phyloP scores from a whole-genome alignment of 1,140 invertebrate species.

The Drosophila arawakana region DNA sequence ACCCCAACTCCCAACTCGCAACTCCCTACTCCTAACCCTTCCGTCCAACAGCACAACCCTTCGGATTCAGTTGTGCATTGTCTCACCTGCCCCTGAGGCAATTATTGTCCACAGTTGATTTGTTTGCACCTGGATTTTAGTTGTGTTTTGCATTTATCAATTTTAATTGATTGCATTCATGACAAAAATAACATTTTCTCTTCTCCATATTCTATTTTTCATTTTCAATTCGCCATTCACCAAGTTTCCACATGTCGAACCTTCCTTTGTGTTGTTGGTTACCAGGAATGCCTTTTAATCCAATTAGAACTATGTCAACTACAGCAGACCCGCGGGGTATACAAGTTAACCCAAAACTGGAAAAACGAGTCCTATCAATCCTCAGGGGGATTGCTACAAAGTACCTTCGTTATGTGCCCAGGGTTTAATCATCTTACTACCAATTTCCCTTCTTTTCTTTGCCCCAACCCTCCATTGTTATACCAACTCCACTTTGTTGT shows the following conservation, averaged over 20 bases:
- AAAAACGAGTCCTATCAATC: no score
- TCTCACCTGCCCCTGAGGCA: background rate
- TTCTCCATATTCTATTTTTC: no score
- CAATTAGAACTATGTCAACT: background rate
- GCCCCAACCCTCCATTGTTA: no score
- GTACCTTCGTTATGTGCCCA: no score
- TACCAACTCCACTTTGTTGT: no score
- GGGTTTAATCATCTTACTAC: no score
- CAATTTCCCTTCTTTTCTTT: background rate
- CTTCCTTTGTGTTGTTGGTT: background rate
- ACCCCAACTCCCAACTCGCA: background rate
- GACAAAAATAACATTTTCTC: conserved; percentile 20
- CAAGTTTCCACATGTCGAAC: background rate
- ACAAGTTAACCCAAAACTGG: no score
- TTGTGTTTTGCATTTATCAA: conserved; percentile 41
- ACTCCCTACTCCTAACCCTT: background rate
- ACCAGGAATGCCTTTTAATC: no score
- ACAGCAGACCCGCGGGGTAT: no score
- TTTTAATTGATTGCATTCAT: conserved; percentile 72
- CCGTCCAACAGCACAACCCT: no score
- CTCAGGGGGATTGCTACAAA: no score
- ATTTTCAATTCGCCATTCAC: conserved; percentile 10
- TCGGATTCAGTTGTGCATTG: background rate
- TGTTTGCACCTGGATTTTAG: conserved; percentile 32
- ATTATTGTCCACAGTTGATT: conserved; percentile 22